phyloP scores from a whole-genome alignment of 1,140 invertebrate genomes.

The Babylonia areolata region DNA sequence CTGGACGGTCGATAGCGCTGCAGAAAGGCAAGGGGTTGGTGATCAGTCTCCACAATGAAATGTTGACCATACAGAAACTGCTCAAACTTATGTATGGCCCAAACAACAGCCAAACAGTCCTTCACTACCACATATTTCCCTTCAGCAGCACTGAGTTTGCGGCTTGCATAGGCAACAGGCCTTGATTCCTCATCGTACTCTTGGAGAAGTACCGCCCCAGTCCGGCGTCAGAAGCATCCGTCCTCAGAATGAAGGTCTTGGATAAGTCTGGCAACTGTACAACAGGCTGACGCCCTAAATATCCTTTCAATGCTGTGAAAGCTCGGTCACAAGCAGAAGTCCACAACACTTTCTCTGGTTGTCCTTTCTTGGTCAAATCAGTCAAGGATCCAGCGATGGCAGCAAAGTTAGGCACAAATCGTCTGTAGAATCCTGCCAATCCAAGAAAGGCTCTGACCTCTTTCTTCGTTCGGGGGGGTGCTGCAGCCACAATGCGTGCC shows the following conservation, averaged over 20 bases:
- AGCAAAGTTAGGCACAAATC: neutral
- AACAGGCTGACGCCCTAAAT: conserved; percentile 28
- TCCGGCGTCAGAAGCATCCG: too few species aligned
- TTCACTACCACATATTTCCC: too few species aligned
- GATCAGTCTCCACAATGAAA: too few species aligned
- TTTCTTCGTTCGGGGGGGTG: neutral
- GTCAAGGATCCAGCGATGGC: neutral
- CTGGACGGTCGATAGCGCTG: too few species aligned
- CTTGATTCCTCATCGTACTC: too few species aligned
- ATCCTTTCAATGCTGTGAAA: conserved; percentile 38
- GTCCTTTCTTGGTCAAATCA: neutral
- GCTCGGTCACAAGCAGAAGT: conserved; percentile 6
- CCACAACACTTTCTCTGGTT: neutral
- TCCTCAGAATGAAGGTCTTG: conserved; percentile 17
- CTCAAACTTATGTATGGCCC: too few species aligned
- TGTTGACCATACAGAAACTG: too few species aligned
- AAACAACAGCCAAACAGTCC: too few species aligned
- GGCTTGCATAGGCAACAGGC: too few species aligned
- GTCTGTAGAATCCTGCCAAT: neutral
- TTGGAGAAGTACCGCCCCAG: too few species aligned
- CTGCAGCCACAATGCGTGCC: neutral
- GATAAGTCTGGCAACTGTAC: conserved; percentile 34
- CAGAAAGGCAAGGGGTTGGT: too few species aligned
- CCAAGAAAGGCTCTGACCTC: neutral
- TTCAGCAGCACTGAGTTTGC: neutral